Evolutionary conservation across 2,888 invertebrate species (phyloP), one percentile per base, ranked within the genome.

Genomic region (Empis stercorea): DNA sequence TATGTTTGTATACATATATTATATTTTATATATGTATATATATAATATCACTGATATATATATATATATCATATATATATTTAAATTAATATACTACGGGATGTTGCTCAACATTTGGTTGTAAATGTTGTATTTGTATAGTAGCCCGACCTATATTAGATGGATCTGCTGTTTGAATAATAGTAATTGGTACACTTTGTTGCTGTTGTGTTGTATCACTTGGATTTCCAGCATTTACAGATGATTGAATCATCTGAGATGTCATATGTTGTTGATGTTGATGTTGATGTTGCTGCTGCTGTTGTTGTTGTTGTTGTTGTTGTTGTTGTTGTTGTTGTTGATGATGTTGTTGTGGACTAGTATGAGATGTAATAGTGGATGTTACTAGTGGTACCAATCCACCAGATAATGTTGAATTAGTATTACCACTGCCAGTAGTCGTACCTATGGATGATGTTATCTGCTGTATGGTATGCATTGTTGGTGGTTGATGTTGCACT

Each of bases 391-490:
- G 66, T 51, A 66, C 66, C 45, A 68, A 55, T 27, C 64, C 63
- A 6, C 23, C 23, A 27, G 64, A 61, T 38, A 65, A 56, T 47
- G 65, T 45, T 53, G 64, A 63, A 34, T 62, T 61, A 39, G 63
- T 59, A 54, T 63, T 54, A 5, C 23, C 49, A 39, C 48, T 61
- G 45, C 59, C 59, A 40, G 57, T 60, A 44, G 54, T 51, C 43
- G 54, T 53, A 47, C 53, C 59, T 27, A 64, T 61, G 43, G 62
- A 63, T 16, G 64, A 63, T 32, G 67, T 68, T 47, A 68, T 68
- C 56, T 68, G 67, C 51, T 68, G 67, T 50, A 68, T 68, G 42
- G 68, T 68, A 53, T 68, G 67, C 65, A 68, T 67, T 38, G 66
- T 67, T 49, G 68, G 61, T 49, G 66, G 58, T 53, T 68, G 68